Base-by-base conservation (phyloP, 37 sponge, comb jelly and placozoan species). In the Beroe ovata region DNA sequence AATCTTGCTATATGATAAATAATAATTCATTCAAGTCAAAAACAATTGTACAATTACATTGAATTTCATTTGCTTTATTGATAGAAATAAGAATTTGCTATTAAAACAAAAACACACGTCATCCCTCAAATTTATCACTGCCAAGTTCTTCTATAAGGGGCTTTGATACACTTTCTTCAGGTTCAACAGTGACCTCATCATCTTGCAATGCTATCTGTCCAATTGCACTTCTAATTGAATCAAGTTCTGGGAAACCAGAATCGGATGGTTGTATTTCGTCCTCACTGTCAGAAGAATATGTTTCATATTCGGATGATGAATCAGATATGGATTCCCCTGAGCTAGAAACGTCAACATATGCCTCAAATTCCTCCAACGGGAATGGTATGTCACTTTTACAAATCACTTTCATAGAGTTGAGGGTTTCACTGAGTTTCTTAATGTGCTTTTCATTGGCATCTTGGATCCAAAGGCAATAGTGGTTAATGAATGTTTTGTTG, bases 391-490 rank as follows among this genome's bases (percentile, higher is more conserved):
- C 84, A 40, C 36, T 32, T 23, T 77, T 77, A 26, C 36, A 32
- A 11, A 66, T 66, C 32, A 41, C 47, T n/a, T 33, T 8, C 47
- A 77, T 36, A 14, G 26, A 21, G 25, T 42, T 77, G 54, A 77
- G 41, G 0, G 47, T 35, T 2, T 39, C 84, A 25, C 16, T 39
- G 28, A 77, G 28, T 35, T 77, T 77, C 21, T 39, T 40, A 16
- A 77, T 22, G 25, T 77, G 54, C 23, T 29, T 77, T 11, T 77
- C 84, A 77, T 42, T 36, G 38, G 41, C 84, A 77, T 30, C 20
- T 22, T 77, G 84, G 3, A 77, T 77, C 84, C 84, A 77, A 6
- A 77, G 20, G 33, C 84, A 77, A 23, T 47, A 77, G n/a, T 77
- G 25, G 14, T 77, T 77, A 11, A 77, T 11, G 41, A 77, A 77